Percentiles rank a stretch among this genome's conserved stretches.
phyloP scores from a whole-genome alignment of 1,140 invertebrate genomes.

The Drosophila virilis region DNA sequence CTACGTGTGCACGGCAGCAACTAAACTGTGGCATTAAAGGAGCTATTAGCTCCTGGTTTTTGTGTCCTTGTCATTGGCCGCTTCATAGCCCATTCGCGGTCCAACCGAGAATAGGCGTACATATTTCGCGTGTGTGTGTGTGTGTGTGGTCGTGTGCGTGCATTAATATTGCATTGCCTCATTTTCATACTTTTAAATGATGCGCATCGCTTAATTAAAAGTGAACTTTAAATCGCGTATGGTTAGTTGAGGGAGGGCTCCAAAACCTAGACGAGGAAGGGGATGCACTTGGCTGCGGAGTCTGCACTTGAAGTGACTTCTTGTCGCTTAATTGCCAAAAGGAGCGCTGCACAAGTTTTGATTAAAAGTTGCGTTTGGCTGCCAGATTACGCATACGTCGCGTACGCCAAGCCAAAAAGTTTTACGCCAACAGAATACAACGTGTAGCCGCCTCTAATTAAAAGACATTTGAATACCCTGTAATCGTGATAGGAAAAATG shows the following conservation, averaged over 20 bases:
- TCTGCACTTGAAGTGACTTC: slow-evolving; percentile 58
- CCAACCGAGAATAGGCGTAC: slow-evolving; percentile 38
- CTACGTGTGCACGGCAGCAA: slow-evolving; percentile 61
- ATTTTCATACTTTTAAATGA: slow-evolving; percentile 50
- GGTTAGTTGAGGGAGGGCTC: neutral
- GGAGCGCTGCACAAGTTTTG: slow-evolving; percentile 67
- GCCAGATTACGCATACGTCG: slow-evolving; percentile 63
- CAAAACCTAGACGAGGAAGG: neutral
- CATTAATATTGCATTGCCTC: slow-evolving; percentile 74
- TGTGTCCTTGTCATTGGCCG: slow-evolving; percentile 24
- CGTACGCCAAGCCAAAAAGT: slow-evolving; percentile 50
- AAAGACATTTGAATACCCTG: slow-evolving; percentile 57
- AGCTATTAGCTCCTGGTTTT: slow-evolving; percentile 66
- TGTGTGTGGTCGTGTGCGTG: neutral
- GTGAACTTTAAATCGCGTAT: slow-evolving; percentile 28
- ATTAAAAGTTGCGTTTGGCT: slow-evolving; percentile 63
- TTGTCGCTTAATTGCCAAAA: slow-evolving; percentile 70
- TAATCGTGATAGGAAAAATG: neutral
- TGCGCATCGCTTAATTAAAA: slow-evolving; percentile 70
- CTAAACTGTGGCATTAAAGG: slow-evolving; percentile 75
- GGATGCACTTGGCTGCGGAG: neutral
- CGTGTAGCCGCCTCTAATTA: slow-evolving; percentile 64
- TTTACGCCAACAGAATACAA: slow-evolving; percentile 29
- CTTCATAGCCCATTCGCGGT: slow-evolving; percentile 57
- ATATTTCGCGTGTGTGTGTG: slow-evolving; percentile 2